Conservation (phyloP, 2,113 vertebrate species). For the Reinhardtius hippoglossoides region DNA sequence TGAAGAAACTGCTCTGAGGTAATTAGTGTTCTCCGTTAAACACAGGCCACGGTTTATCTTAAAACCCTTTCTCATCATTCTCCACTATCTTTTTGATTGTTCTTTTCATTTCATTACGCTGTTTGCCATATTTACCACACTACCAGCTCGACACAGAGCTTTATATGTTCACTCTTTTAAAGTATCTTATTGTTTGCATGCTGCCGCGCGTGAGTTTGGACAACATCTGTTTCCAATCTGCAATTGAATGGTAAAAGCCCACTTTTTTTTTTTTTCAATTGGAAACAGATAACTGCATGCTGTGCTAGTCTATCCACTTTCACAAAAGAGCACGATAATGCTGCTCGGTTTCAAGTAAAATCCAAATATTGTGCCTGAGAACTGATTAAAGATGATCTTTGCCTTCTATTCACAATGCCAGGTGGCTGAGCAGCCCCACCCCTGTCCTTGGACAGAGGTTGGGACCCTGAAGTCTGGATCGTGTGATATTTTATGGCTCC, state of each 20-base stretch:
- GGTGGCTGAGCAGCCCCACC: slow-evolving; percentile 52
- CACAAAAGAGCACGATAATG: slow-evolving; percentile 22
- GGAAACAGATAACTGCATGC: slow-evolving; percentile 35
- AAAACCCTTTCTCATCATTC: slow-evolving; percentile 24
- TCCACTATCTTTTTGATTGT: slow-evolving; percentile 1
- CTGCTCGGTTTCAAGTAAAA: slow-evolving; percentile 43
- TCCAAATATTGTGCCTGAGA: slow-evolving; percentile 30
- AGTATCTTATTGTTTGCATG: slow-evolving; percentile 21
- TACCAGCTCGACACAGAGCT: slow-evolving; percentile 19
- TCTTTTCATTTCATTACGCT: not conserved
- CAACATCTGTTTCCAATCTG: slow-evolving; percentile 65
- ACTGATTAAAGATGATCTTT: slow-evolving; percentile 38
- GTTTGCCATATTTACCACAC: not conserved
- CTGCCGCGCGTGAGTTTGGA: slow-evolving; percentile 21
- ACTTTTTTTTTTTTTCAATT: slow-evolving; percentile 23
- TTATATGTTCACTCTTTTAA: slow-evolving; percentile 11
- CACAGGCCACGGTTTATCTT: slow-evolving; percentile 25
- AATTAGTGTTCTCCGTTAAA: slow-evolving; percentile 36
- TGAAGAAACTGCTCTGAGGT: slow-evolving; percentile 29
- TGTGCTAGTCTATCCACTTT: slow-evolving; percentile 23
- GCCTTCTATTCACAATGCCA: slow-evolving; percentile 53
- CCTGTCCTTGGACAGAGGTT: slow-evolving; percentile 61
- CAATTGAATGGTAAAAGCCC: slow-evolving; percentile 31
- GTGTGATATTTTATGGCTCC: slow-evolving; percentile 57
- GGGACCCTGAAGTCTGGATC: slow-evolving; percentile 55